Conservation (phyloP, 2,113 vertebrate species). For the Cyphomyrus plagiostoma region DNA sequence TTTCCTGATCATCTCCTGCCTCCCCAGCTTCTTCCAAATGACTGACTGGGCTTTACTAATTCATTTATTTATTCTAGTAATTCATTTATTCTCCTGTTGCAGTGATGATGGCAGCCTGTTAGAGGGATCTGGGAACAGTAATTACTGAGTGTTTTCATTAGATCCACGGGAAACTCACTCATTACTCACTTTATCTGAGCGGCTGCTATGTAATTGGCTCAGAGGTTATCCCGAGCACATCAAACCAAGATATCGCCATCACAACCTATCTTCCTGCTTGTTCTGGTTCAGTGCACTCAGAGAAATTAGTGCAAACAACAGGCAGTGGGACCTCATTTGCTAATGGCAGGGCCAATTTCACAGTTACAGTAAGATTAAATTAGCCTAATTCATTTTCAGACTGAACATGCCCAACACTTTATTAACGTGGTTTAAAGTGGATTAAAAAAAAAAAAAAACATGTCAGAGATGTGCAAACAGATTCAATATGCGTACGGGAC, state of each 20-base stretch:
- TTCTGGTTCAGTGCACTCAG: constrained; percentile 57
- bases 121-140: constrained; percentile 52
- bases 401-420: constrained; percentile 5
- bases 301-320: constrained; percentile 50
- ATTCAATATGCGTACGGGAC: neutral
- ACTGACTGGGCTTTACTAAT: constrained; percentile 12
- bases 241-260: constrained; percentile 64
- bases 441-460: neutral
- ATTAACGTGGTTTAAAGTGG: constrained; percentile 17
- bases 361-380: constrained; percentile 15
- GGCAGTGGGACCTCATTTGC: constrained; percentile 45
- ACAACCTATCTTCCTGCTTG: constrained; percentile 63
- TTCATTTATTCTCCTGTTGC: constrained; percentile 50
- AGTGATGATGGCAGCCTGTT: constrained; percentile 53
- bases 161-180: neutral
- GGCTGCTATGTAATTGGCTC: constrained; percentile 69
- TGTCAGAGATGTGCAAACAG: neutral
- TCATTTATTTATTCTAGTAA: constrained; percentile 9
- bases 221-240: constrained; percentile 66
- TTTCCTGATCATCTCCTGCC: neutral
- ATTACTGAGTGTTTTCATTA: constrained; percentile 48
- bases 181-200: constrained; percentile 56
- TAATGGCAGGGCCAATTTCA: constrained; percentile 18
- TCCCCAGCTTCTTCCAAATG: neutral
- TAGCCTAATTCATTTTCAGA: constrained; percentile 23